Base-by-base conservation (phyloP, 1,140 invertebrate species). In the Heliothis virescens region DNA sequence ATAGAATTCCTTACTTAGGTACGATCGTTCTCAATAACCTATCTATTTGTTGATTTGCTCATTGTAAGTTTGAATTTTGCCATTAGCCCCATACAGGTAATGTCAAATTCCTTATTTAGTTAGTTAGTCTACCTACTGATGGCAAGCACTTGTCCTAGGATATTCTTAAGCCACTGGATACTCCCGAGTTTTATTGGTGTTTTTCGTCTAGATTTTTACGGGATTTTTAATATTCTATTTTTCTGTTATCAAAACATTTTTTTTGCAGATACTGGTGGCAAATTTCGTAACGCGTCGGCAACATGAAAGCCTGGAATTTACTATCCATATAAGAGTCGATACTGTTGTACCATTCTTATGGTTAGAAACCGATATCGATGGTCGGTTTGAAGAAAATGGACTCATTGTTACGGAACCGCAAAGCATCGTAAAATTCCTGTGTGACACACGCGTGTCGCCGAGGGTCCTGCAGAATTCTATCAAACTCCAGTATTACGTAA, bases 341-440 rank as follows among this genome's bases (percentile, higher is more conserved):
- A 87, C 85, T 9, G 79, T 92, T 3, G 87, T 94, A 7, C 63
- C 91, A 9, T 94, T 92, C 69, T 81, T 94, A 0, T 94, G 92
- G 92, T 82, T 94, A 2, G 92, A 93, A 63, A 83, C 90, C 0
- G 73, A 80, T 7, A 16, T 85, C 2, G 80, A 87, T 2, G 91
- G 93, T 3, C 71, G 83, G n/a, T 94, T 93, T 26, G 77, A 85
- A 9, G 87, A 93, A 16, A 94, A 94, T 57, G 93, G 91, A 3
- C 71, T 94, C 1, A 87, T 94, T 1, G 52, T 94, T 1, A 91
- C 92, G 0, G 82, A 90, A n/a, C 75, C 85, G 2, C 50, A 84
- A 41, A 81, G 83, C 0, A 73, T 63, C 10, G 69, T 87, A 0
- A 75, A 77, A 18, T 94, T 86, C 48, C 52, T 79, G 5, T 88